These are phyloP conservation scores for Drosophila aff. DNA, from an alignment of 1,140 invertebrate species.

Conservation along the genomic window DNA sequence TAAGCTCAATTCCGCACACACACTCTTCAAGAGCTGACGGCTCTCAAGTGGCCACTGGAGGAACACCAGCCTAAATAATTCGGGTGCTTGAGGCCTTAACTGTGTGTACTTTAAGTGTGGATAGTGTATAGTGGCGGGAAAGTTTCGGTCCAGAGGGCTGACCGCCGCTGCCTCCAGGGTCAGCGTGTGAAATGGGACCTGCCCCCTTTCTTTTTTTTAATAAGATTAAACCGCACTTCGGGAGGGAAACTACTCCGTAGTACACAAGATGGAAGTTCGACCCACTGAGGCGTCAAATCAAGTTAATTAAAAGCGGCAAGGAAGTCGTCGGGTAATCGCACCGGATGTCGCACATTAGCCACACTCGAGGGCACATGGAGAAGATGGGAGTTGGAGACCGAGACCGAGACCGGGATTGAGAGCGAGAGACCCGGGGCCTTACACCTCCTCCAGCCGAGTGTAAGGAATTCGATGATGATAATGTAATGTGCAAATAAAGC, in stretches of 20 bases:
- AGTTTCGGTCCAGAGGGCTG: slow-evolving; percentile 23
- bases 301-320: slow-evolving; percentile 76
- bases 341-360: slow-evolving; percentile 84
- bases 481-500: slow-evolving; percentile 68
- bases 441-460: slow-evolving; percentile 76
- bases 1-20: slow-evolving; percentile 23
- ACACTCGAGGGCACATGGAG: slow-evolving; percentile 73
- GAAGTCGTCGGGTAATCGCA: slow-evolving; percentile 36
- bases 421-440: slow-evolving; percentile 32
- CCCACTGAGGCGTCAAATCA: slow-evolving; percentile 83
- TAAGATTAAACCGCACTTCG: slow-evolving; percentile 64
- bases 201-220: slow-evolving; percentile 37
- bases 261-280: slow-evolving; percentile 36
- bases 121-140: slow-evolving; percentile 20
- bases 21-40: slow-evolving; percentile 23
- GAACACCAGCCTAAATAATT: slow-evolving; percentile 47
- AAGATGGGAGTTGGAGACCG: slow-evolving; percentile 43
- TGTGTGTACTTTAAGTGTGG: background rate
- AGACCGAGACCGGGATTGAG: slow-evolving; percentile 14
- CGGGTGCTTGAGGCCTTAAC: slow-evolving; percentile 4
- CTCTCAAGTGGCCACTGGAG: slow-evolving; percentile 54
- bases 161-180: slow-evolving; percentile 41
- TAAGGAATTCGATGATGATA: slow-evolving; percentile 71
- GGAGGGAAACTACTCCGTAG: slow-evolving; percentile 14
- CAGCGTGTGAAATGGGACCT: slow-evolving; percentile 50